Evolutionary conservation across 1,140 invertebrate species (phyloP), one percentile per base, ranked within the genome.

Genomic region (Tetramorium simillimum): DNA sequence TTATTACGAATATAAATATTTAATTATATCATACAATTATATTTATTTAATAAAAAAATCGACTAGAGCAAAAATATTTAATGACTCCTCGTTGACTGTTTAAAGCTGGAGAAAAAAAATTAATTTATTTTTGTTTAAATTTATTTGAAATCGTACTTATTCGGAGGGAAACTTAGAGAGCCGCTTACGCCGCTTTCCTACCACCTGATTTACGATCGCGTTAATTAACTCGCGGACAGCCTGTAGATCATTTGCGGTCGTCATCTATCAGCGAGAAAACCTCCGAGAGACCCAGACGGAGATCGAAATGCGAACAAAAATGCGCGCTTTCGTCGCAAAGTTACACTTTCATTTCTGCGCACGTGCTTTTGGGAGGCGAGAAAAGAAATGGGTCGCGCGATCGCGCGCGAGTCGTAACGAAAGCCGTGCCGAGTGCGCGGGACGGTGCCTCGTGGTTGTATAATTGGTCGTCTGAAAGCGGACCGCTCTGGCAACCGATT

Each of bases 401-500:
- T 58, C 88, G 65, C 37, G 5, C 88, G 65, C 37, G 5, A 69
- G 65, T 28, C 65, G 65, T 49, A 67, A 67, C 37, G 63, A 85
- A 78, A 87, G 86, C 76, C 58, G 78, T 73, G 73, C 67, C 77
- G 18, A 77, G 37, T 4, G 12, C 9, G 40, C 28, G 53, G 40
- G 73, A 70, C 43, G 77, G 65, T 60, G 60, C 76, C 70, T 78
- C 72, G 76, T 33, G 81, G 56, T 90, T 90, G 88, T 90, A 90
- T 90, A 90, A 90, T 89, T 90, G 89, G 40, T 40, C 24, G 58
- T 51, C 85, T 62, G 89, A 90, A 90, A 90, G 88, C 88, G 56
- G 87, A 53, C 10, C 28, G 80, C 33, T 70, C 49, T 33, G 51
- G 33, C 75, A 86, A 80, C 18, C 21, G 70, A 62, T 77, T 86